Conservation (phyloP, 2,797 vertebrate species). For the Dendrocincla fuliginosa region DNA sequence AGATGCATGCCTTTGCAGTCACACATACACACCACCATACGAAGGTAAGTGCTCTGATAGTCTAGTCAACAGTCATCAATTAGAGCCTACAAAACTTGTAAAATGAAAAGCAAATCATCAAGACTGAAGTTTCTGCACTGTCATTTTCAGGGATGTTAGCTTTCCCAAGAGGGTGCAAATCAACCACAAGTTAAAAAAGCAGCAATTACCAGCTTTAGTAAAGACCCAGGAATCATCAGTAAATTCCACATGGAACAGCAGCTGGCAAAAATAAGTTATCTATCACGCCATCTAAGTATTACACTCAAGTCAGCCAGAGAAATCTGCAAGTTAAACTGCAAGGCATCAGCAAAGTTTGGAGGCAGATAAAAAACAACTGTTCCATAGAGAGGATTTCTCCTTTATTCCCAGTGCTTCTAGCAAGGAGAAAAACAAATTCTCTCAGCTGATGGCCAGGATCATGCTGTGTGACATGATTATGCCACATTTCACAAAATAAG, state of each 20-base stretch:
- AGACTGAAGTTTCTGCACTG: background rate
- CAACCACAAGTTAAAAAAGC: conserved; percentile 27
- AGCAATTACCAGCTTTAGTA: background rate
- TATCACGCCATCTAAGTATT: background rate
- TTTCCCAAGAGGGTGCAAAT: conserved; percentile 9
- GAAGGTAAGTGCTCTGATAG: background rate
- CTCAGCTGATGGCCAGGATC: conserved; percentile 12
- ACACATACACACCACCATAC: background rate
- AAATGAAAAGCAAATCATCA: background rate
- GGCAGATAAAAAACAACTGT: background rate
- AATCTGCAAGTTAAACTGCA: conserved; percentile 36
- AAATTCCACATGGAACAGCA: background rate
- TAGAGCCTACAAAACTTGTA: background rate
- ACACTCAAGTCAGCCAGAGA: background rate
- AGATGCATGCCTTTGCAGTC: background rate
- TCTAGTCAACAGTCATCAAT: background rate
- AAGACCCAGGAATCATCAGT: background rate
- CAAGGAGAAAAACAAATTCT: background rate
- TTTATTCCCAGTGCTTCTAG: background rate
- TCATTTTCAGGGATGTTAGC: background rate
- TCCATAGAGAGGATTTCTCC: background rate
- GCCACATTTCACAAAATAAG: background rate
- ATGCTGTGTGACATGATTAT: conserved; percentile 15
- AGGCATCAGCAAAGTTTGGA: conserved; percentile 3
- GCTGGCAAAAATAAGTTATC: background rate